Conservation (phyloP, 2,888 invertebrate species). For the Clanis bilineata region DNA sequence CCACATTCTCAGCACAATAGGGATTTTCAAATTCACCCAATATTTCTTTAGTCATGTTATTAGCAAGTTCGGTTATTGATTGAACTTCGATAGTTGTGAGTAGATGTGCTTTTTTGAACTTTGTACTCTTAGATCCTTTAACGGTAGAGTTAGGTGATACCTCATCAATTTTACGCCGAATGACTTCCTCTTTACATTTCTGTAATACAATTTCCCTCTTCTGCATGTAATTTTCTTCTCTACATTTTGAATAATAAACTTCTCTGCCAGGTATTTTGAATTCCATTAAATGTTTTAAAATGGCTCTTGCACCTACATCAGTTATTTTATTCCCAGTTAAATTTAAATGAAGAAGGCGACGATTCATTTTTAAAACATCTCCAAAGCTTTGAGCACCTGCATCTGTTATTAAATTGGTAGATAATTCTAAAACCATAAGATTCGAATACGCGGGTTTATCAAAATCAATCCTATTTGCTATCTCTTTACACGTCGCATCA, state of each 20-base stretch:
- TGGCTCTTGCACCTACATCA: constrained; percentile 41
- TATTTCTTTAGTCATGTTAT: constrained; percentile 31
- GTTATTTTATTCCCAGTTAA: constrained; percentile 51
- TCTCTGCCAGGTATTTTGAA: constrained; percentile 45
- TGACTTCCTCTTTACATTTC: constrained; percentile 32
- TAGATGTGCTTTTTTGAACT: constrained; percentile 12
- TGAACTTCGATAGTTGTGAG: constrained; percentile 11
- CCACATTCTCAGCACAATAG: constrained; percentile 32
- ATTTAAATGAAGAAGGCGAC: constrained; percentile 50
- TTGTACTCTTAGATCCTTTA: constrained; percentile 9
- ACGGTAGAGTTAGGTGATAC: neutral
- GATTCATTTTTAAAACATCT: constrained; percentile 47
- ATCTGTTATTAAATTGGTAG: constrained; percentile 51
- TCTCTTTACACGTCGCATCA: constrained; percentile 39
- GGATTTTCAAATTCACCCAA: constrained; percentile 40
- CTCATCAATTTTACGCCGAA: constrained; percentile 5
- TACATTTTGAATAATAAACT: constrained; percentile 25
- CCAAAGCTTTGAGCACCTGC: constrained; percentile 43
- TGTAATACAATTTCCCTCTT: constrained; percentile 31
- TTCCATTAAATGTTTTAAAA: constrained; percentile 42
- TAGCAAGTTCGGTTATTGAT: constrained; percentile 27
- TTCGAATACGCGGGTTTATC: constrained; percentile 30
- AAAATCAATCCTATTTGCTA: constrained; percentile 37
- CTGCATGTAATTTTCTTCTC: constrained; percentile 31
- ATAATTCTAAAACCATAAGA: constrained; percentile 45